A percentile compares a stretch with the other conserved stretches of the same genome.
Evolutionary conservation across 2,113 vertebrate genomes (phyloP).

Genomic region (Peromyscus californicus): DNA sequence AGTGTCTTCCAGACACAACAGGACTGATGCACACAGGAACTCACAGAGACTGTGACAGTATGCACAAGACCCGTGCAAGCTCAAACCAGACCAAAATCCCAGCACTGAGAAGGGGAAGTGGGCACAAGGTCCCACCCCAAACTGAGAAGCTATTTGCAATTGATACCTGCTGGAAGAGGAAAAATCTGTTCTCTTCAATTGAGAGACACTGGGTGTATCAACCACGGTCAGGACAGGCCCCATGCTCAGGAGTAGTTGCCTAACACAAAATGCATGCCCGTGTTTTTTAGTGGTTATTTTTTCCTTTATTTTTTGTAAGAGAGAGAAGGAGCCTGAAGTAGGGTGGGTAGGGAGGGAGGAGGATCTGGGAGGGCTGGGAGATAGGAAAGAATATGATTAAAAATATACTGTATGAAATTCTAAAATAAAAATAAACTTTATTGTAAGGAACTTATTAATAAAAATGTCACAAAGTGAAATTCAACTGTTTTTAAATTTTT

Average conservation of each 20-base stretch:
- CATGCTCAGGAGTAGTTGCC: not conserved
- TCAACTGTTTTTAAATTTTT: not conserved
- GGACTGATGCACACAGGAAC: not conserved
- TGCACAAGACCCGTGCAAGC: not conserved
- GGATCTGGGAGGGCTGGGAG: not conserved
- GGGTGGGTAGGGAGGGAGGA: not conserved
- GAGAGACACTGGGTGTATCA: not conserved
- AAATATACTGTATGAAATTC: not conserved
- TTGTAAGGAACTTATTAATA: not conserved
- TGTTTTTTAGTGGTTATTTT: not conserved
- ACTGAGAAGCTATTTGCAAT: not conserved
- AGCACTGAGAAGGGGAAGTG: not conserved
- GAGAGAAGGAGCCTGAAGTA: not conserved
- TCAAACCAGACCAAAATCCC: not conserved
- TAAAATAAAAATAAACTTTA: not conserved
- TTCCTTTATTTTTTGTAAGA: not conserved
- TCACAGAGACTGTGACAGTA: not conserved
- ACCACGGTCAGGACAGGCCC: not conserved
- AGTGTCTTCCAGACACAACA: not conserved
- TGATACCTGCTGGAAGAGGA: not conserved
- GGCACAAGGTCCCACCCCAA: not conserved
- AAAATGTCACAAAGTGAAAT: not conserved
- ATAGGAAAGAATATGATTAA: not conserved
- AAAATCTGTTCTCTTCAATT: not conserved
- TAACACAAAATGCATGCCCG: not conserved